Evolutionary conservation across 2,888 invertebrate species (phyloP).

Genomic region (Dromius quadrimaculatus): DNA sequence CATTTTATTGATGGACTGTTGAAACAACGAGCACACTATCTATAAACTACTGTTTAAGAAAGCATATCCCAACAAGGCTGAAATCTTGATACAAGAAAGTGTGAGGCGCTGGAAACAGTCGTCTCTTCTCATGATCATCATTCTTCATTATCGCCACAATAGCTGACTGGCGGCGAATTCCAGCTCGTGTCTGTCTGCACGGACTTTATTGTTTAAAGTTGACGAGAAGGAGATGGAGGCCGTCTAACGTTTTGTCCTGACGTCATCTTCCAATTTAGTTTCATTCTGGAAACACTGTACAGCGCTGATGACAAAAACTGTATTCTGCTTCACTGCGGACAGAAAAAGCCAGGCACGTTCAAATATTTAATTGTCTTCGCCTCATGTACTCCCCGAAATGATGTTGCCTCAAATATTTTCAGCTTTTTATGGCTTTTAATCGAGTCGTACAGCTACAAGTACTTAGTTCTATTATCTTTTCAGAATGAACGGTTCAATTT

Average conservation of each 20-base stretch:
- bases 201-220: constrained; percentile 53
- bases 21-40: too few relatives aligned
- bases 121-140: constrained; percentile 64
- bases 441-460: too few relatives aligned
- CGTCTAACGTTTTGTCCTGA: constrained; percentile 46
- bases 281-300: constrained; percentile 43
- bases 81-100: too few relatives aligned
- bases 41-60: too few relatives aligned
- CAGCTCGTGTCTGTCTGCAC: constrained; percentile 39
- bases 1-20: constrained; percentile 21
- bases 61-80: too few relatives aligned
- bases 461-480: too few relatives aligned
- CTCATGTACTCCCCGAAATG: constrained; percentile 14
- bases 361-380: constrained; percentile 42
- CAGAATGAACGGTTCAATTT: too few relatives aligned
- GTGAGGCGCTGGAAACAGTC: too few relatives aligned
- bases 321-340: not conserved
- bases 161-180: constrained; percentile 40
- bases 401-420: constrained; percentile 35
- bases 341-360: constrained; percentile 38
- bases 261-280: constrained; percentile 49
- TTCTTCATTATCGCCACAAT: constrained; percentile 65
- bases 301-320: constrained; percentile 28
- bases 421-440: too few relatives aligned
- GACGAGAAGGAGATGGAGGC: constrained; percentile 31